phyloP scores from a whole-genome alignment of 1,140 invertebrate genomes.

The Planococcus citri region DNA sequence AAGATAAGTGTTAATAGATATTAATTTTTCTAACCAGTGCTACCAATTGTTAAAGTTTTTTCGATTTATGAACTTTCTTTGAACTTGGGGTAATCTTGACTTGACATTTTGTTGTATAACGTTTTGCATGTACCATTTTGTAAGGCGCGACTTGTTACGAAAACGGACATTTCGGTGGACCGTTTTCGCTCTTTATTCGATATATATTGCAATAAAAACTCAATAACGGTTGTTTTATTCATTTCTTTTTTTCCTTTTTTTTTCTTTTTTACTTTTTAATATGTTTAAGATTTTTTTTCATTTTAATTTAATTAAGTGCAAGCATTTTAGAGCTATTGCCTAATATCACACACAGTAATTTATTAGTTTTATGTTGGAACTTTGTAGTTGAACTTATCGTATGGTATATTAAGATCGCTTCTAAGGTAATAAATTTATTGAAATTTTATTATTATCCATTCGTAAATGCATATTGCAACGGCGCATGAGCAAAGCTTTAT shows the following conservation, averaged over 20 bases:
- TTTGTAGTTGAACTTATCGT: not conserved
- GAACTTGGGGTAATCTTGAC: too few relatives aligned
- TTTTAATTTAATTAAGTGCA: not conserved
- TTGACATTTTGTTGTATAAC: too few relatives aligned
- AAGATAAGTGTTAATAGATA: not conserved
- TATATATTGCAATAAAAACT: not conserved
- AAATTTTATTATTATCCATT: not conserved
- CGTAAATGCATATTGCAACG: not conserved
- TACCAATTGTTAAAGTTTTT: not conserved
- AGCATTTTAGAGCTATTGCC: not conserved
- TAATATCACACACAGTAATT: not conserved
- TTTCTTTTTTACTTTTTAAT: too few relatives aligned
- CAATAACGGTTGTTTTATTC: not conserved
- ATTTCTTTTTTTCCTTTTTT: not conserved
- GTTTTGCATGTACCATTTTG: too few relatives aligned
- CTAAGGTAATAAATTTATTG: not conserved
- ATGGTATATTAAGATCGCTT: not conserved
- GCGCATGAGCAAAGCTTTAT: conserved; percentile 20
- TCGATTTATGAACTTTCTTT: too few relatives aligned
- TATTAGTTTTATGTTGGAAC: not conserved
- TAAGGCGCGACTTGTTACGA: too few relatives aligned
- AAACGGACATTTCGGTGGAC: too few relatives aligned
- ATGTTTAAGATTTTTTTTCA: too few relatives aligned
- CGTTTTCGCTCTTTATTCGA: too few relatives aligned
- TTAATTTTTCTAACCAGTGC: not conserved